These are phyloP conservation scores for Microcaecilia unicolor DNA, from an alignment of 2,797 vertebrate species.

Conservation along the genomic window DNA sequence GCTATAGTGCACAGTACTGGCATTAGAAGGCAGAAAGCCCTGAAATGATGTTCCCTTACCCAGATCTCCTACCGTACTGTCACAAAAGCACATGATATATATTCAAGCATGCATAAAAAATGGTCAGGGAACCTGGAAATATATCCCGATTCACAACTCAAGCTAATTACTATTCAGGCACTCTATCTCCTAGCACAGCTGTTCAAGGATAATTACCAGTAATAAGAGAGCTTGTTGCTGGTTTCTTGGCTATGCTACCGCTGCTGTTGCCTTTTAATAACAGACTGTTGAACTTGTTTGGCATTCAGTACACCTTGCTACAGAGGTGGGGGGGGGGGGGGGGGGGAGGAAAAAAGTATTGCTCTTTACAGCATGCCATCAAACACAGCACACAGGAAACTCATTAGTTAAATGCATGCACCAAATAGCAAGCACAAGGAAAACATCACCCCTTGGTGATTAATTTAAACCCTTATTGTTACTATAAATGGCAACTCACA, in stretches of 20 bases:
- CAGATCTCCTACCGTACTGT: too few species aligned
- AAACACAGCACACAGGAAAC: conserved; percentile 17
- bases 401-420: conserved; percentile 17
- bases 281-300: conserved; percentile 8
- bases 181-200: conserved; percentile 21
- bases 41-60: not conserved
- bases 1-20: conserved; percentile 1
- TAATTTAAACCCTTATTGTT: too few species aligned
- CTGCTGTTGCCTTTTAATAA: conserved; percentile 13
- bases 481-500: too few species aligned
- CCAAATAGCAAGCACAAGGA: conserved; percentile 22
- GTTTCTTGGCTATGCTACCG: conserved; percentile 27
- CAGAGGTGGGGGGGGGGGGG: too few species aligned
- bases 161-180: conserved; percentile 30
- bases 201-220: conserved; percentile 28
- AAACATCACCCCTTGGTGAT: conserved; percentile 19
- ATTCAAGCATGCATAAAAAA: conserved; percentile 20
- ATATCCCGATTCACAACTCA: conserved; percentile 8
- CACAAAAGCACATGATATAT: conserved; percentile 1
- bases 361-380: conserved; percentile 9
- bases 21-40: not conserved
- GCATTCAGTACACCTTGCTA: conserved; percentile 26
- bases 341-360: conserved; percentile 23
- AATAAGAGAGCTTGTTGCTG: conserved; percentile 28
- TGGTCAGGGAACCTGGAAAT: conserved; percentile 10